Evolutionary conservation across 2,797 vertebrate species (phyloP), one percentile per base, ranked within the genome.

Genomic region (Podarcis siculus): DNA sequence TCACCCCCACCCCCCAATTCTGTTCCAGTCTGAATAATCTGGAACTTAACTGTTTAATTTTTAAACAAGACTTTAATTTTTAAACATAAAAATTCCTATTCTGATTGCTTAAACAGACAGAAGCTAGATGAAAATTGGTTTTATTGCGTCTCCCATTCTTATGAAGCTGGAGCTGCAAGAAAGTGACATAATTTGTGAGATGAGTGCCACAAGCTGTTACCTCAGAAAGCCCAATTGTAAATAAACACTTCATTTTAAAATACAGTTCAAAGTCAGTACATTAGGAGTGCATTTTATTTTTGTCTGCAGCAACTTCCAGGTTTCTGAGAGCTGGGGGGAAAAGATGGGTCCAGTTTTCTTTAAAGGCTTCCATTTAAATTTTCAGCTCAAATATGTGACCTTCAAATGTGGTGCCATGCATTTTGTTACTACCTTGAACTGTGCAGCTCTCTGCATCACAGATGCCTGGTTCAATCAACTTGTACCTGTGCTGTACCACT

Each of bases 11-110:
- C 91, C 80, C 82, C 13, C 5, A 12, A 49, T 67, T 85, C 88
- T n/a, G 19, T 88, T 86, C 13, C 79, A 58, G n/a, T 91, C 90
- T 89, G 92, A 93, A 90, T 89, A 93, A 92, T 92, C 71, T 88
- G 78, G 79, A 3, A 83, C 1, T 67, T 88, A 39, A 78, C 19
- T 90, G 30, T 66, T 95, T 90, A 93, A 91, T 94, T 96, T 95
- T 95, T 95, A 94, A 95, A 91, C 23, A 89, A 49, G 35, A 88
- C 3, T 92, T 96, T 93, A 94, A 96, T 91, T 83, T 94, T 96
- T 95, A 95, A 96, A 92, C 37, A 95, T 45, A 49, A 90, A 90
- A 78, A 90, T 61, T 92, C 75, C 3, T 89, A 35, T 90, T 94
- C 88, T 79, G 73, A 91, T 89, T 91, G 17, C 13, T 35, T 89